Conservation (phyloP, 2,888 invertebrate genomes). For the Pseudanteris insignis region DNA sequence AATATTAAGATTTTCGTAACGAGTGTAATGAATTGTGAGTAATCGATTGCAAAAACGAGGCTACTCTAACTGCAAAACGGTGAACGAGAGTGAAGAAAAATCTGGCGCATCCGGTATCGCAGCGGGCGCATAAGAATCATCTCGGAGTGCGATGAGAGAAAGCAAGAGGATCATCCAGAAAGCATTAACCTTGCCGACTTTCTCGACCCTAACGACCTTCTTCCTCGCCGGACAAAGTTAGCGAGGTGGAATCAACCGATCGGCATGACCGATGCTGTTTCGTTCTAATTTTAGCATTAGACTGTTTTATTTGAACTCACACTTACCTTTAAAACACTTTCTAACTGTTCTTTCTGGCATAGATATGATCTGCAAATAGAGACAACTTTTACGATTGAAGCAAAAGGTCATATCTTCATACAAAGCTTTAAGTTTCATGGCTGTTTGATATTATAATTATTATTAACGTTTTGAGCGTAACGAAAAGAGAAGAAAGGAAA, state of each 20-base stretch:
- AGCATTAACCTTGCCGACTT: slow-evolving; percentile 36
- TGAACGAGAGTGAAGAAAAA: slow-evolving; percentile 13
- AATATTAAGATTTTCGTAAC: too few relatives aligned
- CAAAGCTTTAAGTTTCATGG: not conserved
- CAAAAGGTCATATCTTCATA: too few relatives aligned
- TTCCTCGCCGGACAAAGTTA: slow-evolving; percentile 19
- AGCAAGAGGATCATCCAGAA: slow-evolving; percentile 31
- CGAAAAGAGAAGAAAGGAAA: too few relatives aligned
- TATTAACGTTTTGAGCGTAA: too few relatives aligned
- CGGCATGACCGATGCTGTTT: slow-evolving; percentile 12
- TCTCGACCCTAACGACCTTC: slow-evolving; percentile 29
- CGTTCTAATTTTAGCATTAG: slow-evolving; percentile 25
- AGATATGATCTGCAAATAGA: slow-evolving; percentile 12
- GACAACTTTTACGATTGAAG: not conserved
- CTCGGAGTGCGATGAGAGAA: slow-evolving; percentile 26
- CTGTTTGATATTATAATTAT: too few relatives aligned
- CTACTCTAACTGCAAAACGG: slow-evolving; percentile 10
- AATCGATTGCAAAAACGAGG: slow-evolving; percentile 6
- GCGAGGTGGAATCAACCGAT: slow-evolving; percentile 24
- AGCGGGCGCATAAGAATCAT: slow-evolving; percentile 11
- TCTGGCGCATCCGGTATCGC: slow-evolving; percentile 18
- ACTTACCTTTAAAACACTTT: slow-evolving; percentile 16
- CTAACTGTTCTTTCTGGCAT: slow-evolving; percentile 5
- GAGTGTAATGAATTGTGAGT: too few relatives aligned
- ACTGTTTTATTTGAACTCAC: slow-evolving; percentile 11